Percentiles rank a stretch among this genome's conserved stretches.
phyloP scores from a whole-genome alignment of 2,797 vertebrate genomes.

The Lagodon rhomboides region DNA sequence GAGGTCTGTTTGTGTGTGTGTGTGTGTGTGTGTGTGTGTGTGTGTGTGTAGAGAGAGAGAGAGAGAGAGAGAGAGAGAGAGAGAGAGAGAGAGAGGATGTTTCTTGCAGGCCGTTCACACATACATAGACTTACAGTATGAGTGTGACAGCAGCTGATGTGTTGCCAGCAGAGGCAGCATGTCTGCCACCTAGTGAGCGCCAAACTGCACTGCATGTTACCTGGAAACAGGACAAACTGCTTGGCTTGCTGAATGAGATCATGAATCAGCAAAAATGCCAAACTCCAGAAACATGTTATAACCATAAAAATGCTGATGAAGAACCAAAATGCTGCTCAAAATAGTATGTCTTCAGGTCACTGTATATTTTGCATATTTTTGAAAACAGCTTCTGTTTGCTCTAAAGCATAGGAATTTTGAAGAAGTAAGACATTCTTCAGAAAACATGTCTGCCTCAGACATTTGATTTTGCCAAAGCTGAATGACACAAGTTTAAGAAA shows the following conservation, averaged over 20 bases:
- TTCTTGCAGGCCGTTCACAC: background rate
- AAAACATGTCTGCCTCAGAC: too few relatives aligned
- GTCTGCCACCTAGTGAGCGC: constrained; percentile 31
- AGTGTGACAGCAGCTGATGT: background rate
- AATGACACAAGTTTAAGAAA: too few relatives aligned
- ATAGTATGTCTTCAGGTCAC: background rate
- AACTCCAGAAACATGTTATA: background rate
- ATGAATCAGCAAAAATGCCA: constrained; percentile 11
- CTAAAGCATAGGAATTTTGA: too few relatives aligned
- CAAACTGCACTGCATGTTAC: constrained; percentile 9
- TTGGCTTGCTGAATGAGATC: background rate
- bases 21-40: constrained; percentile 3
- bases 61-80: background rate
- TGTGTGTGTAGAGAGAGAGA: background rate
- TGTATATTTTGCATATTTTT: background rate
- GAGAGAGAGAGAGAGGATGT: background rate
- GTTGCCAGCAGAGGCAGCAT: background rate
- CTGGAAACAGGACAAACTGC: constrained; percentile 14
- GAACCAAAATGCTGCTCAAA: background rate
- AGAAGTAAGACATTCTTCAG: too few relatives aligned
- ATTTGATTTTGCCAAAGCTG: too few relatives aligned
- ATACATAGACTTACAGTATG: too few relatives aligned
- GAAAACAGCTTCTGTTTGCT: too few relatives aligned
- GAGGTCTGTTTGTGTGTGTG: constrained; percentile 1
- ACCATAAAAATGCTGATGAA: background rate